A percentile compares a stretch with the other conserved stretches of the same genome.
Conservation (phyloP, 2,888 invertebrate species). For the Spisula solida region DNA sequence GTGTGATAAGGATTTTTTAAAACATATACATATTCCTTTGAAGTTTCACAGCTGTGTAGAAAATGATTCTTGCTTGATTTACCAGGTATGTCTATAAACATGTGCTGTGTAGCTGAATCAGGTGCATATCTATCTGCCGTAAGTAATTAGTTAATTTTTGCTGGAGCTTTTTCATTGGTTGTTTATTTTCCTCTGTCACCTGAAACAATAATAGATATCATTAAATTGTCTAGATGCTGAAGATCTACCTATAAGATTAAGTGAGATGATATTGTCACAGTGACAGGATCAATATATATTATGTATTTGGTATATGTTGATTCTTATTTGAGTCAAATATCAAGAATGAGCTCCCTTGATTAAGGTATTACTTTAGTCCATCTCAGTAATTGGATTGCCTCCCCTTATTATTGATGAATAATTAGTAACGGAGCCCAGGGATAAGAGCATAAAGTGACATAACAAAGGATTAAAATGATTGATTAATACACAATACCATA, state of each 20-base stretch:
- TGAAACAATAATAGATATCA: background rate
- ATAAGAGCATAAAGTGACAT: too few relatives aligned
- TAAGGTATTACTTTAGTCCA: too few relatives aligned
- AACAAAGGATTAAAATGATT: too few relatives aligned
- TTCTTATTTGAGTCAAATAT: too few relatives aligned
- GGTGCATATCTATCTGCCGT: background rate
- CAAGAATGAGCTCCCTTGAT: too few relatives aligned
- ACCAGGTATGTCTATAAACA: slow-evolving; percentile 10
- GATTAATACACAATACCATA: too few relatives aligned
- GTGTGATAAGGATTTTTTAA: slow-evolving; percentile 16
- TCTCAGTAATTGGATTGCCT: too few relatives aligned
- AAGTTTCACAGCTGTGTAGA: slow-evolving; percentile 4
- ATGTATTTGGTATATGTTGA: too few relatives aligned
- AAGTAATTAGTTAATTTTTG: slow-evolving; percentile 9
- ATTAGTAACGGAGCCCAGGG: too few relatives aligned
- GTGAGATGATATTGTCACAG: background rate
- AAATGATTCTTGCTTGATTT: background rate
- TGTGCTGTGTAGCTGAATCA: background rate
- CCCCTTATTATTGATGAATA: too few relatives aligned
- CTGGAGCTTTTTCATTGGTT: slow-evolving; percentile 5
- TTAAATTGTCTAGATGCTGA: background rate
- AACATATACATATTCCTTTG: background rate
- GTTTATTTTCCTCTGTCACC: background rate
- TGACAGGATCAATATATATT: too few relatives aligned
- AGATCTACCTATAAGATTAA: background rate